phyloP scores from a whole-genome alignment of 2,113 vertebrate genomes.

The Regulus satrapa region DNA sequence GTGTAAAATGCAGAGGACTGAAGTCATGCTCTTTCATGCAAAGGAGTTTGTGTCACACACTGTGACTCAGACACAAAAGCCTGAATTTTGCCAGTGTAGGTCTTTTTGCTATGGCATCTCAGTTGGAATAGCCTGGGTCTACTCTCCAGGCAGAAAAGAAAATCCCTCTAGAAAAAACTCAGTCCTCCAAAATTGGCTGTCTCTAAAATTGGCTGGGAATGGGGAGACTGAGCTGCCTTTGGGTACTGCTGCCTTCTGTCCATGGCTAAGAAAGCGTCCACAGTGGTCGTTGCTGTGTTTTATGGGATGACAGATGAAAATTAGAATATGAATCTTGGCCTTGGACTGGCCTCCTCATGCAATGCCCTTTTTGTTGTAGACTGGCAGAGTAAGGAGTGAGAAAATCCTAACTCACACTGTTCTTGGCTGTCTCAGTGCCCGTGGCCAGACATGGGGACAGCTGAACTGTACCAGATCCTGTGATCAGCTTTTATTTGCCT shows the following conservation, averaged over 20 bases:
- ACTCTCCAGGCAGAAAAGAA: background rate
- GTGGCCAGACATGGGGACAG: background rate
- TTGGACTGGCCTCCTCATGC: background rate
- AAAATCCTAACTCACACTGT: accelerated
- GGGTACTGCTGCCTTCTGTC: background rate
- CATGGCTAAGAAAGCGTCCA: background rate
- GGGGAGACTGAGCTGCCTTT: background rate
- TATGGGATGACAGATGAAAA: background rate
- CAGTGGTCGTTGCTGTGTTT: background rate
- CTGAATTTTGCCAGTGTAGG: background rate
- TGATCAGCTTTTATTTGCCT: background rate
- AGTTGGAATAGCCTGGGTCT: background rate
- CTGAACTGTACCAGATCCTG: background rate
- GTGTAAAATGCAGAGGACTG: background rate
- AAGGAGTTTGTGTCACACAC: background rate
- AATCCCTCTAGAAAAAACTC: background rate
- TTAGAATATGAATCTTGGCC: background rate
- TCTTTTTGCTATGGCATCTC: background rate
- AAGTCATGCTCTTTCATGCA: background rate
- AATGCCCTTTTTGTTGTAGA: background rate
- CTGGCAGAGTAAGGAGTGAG: background rate
- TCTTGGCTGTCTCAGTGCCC: accelerated
- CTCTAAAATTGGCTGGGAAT: no score
- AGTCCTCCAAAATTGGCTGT: background rate
- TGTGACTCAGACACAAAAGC: background rate